These are phyloP conservation scores for Siphamia tubifer DNA, from an alignment of 2,113 vertebrate genomes.

Conservation along the genomic window DNA sequence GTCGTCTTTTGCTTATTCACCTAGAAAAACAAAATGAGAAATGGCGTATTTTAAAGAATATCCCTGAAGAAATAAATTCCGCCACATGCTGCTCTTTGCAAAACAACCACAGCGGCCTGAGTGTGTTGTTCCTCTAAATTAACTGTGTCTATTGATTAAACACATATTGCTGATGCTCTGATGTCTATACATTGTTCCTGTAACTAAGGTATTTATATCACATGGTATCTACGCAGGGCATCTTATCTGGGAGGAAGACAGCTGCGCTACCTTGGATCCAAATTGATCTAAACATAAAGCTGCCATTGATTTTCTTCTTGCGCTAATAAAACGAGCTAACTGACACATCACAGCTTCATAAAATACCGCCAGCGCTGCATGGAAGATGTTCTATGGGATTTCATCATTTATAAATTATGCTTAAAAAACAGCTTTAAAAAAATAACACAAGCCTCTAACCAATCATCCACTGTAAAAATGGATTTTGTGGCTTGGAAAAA, in stretches of 20 bases:
- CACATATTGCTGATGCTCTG: constrained; percentile 8
- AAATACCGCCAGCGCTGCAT: background rate
- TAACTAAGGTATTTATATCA: constrained; percentile 1
- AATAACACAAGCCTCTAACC: no score
- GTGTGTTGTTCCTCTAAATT: constrained; percentile 1
- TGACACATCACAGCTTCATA: background rate
- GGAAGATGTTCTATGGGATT: no score
- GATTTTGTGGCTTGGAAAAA: no score
- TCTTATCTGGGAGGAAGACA: background rate
- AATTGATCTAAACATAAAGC: constrained; percentile 26
- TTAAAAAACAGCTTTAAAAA: no score
- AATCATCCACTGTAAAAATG: no score
- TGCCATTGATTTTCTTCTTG: constrained; percentile 10
- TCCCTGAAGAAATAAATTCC: background rate
- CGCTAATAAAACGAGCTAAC: background rate
- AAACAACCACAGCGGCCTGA: background rate
- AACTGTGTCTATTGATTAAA: constrained; percentile 7
- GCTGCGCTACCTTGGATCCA: background rate
- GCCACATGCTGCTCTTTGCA: constrained; percentile 14
- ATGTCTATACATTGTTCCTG: background rate
- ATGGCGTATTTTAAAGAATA: background rate
- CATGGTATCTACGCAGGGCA: background rate
- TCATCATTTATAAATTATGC: no score
- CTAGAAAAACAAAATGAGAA: no score
- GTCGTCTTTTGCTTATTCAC: no score